Conservation (phyloP, 2,888 invertebrate genomes). For the Hemaris fuciformis region DNA sequence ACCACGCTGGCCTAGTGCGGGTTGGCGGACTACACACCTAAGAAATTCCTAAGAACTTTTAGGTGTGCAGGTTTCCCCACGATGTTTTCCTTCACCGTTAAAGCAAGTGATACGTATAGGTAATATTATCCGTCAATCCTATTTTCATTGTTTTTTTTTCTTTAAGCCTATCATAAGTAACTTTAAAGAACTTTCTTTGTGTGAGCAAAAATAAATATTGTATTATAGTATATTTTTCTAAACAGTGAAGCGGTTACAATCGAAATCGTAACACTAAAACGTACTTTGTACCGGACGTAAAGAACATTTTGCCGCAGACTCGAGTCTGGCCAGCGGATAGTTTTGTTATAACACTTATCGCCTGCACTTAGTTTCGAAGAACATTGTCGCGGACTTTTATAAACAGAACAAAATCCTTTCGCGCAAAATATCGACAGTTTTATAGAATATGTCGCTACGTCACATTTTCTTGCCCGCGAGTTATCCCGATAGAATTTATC, state of each 20-base stretch:
- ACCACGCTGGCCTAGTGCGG: too few species aligned
- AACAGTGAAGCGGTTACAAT: not conserved
- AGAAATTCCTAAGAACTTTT: too few species aligned
- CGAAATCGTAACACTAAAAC: not conserved
- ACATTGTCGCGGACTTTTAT: not conserved
- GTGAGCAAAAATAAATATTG: too few species aligned
- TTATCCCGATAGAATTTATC: not conserved
- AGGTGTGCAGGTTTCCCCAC: too few species aligned
- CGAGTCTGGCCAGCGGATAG: not conserved
- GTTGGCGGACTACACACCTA: too few species aligned
- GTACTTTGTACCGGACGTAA: not conserved
- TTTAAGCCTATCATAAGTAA: too few species aligned
- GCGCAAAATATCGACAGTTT: not conserved
- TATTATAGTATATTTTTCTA: not conserved
- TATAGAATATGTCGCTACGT: not conserved
- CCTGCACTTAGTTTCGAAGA: not conserved
- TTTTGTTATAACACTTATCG: conserved; percentile 7
- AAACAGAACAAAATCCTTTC: not conserved
- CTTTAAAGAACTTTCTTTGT: too few species aligned
- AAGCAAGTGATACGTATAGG: too few species aligned
- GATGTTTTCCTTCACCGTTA: too few species aligned
- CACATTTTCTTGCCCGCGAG: not conserved
- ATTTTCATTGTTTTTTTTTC: too few species aligned
- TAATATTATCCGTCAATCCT: too few species aligned
- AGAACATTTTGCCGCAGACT: not conserved